Base-by-base conservation (phyloP, 2,113 vertebrate genomes). In the Pionites leucogaster region DNA sequence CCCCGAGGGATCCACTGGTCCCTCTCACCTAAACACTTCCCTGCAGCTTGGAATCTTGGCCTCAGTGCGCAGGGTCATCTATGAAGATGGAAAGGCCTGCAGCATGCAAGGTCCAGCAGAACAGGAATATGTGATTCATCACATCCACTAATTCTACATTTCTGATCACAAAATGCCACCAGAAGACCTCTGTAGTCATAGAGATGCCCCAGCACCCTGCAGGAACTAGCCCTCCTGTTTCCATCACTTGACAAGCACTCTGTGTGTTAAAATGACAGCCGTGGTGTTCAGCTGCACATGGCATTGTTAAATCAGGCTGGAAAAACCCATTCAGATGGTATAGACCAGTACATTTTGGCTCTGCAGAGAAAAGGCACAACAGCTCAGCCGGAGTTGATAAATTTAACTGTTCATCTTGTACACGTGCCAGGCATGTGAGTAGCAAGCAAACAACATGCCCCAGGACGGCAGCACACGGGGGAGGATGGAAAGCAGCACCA, bases 1-100 rank as follows among this genome's bases (percentile, higher is more conserved):
- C 14, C 37, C 52, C 2, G 8, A 29, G 63, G 44, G 27, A 53
- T 12, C 28, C 44, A 11, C 15, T 10, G 75, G 16, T 11, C 23
- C 39, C 72, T 33, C 47, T 42, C 41, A 64, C 18, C 72, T 29
- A 11, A 72, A 55, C 39, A 10, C 20, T 9, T 76, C 52, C 50
- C 29, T 14, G 41, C 24, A 59, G 57, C 25, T 4, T 3, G 12
- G 35, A 35, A 35, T 10, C 47, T 35, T 2, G 15, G 49, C 62
- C 46, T 11, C 6, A 1, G 5, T 1, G 6, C 1, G 7, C 25
- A 62, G 25, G 3, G 8, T 42, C 9, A 0, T 11, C 37, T 17
- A 1, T 0, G 7, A 39, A 42, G 53, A 20, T 5, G 31, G 44
- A 8, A 47, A 47, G 49, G 68, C 62, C 41, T 5, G 39, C 28